Conservation (phyloP, 1,140 invertebrate genomes). For the Zaprionus taronus region DNA sequence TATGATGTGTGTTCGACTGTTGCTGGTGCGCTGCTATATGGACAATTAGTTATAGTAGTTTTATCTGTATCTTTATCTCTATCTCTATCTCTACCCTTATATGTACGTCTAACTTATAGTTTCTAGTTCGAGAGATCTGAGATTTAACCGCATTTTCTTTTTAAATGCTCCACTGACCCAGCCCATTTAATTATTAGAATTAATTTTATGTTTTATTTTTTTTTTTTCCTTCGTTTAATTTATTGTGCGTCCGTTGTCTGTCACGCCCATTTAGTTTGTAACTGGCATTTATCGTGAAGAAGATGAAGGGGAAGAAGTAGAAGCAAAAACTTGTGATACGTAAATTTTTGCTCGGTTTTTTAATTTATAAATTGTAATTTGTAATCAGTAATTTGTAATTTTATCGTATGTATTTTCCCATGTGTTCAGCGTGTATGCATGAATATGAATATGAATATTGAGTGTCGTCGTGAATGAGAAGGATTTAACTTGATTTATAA, state of each 20-base stretch:
- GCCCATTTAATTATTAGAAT: slow-evolving; percentile 33
- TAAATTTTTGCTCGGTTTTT: slow-evolving; percentile 48
- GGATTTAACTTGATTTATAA: slow-evolving; percentile 9
- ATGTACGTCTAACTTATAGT: slow-evolving; percentile 61
- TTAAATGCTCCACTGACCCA: slow-evolving; percentile 38
- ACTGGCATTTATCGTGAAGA: slow-evolving; percentile 56
- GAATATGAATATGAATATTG: slow-evolving; percentile 7
- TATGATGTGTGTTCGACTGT: slow-evolving; percentile 21
- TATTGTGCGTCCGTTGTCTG: slow-evolving; percentile 43
- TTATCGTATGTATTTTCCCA: slow-evolving; percentile 31
- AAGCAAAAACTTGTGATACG: slow-evolving; percentile 60
- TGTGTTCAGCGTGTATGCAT: slow-evolving; percentile 48
- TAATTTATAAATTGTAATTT: slow-evolving; percentile 12
- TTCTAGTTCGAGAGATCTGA: slow-evolving; percentile 69
- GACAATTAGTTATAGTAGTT: slow-evolving; percentile 47
- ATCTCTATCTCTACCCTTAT: too few species aligned
- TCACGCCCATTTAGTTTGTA: slow-evolving; percentile 35
- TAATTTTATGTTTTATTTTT: slow-evolving; percentile 42
- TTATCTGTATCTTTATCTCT: slow-evolving; percentile 24
- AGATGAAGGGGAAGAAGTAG: neutral
- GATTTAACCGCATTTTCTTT: slow-evolving; percentile 66
- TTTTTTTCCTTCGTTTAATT: slow-evolving; percentile 32
- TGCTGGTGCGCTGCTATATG: slow-evolving; percentile 61
- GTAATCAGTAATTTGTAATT: slow-evolving; percentile 11
- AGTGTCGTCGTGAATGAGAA: slow-evolving; percentile 22